These are phyloP conservation scores for Rhopalosiphum padi DNA, from an alignment of 1,140 invertebrate species.

Conservation along the genomic window DNA sequence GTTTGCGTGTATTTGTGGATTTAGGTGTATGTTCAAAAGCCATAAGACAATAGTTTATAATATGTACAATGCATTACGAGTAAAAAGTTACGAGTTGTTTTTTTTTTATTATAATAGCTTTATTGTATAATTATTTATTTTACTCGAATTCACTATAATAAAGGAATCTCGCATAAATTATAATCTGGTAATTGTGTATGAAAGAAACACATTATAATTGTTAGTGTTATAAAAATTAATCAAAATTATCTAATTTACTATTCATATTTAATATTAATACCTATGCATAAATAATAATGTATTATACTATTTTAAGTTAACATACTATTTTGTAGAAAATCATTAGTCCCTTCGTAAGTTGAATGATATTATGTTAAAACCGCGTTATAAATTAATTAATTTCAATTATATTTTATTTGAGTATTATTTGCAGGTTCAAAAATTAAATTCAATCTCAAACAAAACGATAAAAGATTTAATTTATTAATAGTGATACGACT, in stretches of 20 bases:
- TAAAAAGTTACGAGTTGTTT: neutral
- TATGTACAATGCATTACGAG: neutral
- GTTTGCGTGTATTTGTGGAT: neutral
- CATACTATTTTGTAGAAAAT: neutral
- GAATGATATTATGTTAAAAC: neutral
- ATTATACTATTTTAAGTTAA: neutral
- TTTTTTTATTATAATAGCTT: neutral
- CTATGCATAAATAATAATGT: neutral
- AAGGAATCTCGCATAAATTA: neutral
- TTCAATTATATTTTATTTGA: no score
- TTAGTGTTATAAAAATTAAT: neutral
- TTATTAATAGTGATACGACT: no score
- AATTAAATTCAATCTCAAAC: neutral
- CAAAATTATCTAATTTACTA: neutral
- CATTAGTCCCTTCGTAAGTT: neutral
- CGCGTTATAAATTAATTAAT: no score
- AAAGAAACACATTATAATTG: neutral
- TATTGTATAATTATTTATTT: neutral
- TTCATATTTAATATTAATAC: neutral
- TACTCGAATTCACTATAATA: neutral
- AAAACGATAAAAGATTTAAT: neutral
- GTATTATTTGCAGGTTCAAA: neutral
- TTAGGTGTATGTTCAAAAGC: neutral
- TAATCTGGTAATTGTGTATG: neutral
- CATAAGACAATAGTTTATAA: neutral